Percentiles rank a stretch among this genome's conserved stretches.
These are phyloP conservation scores for Leptinotarsa tumamoca DNA, from an alignment of 2,888 invertebrate genomes.

Conservation along the genomic window DNA sequence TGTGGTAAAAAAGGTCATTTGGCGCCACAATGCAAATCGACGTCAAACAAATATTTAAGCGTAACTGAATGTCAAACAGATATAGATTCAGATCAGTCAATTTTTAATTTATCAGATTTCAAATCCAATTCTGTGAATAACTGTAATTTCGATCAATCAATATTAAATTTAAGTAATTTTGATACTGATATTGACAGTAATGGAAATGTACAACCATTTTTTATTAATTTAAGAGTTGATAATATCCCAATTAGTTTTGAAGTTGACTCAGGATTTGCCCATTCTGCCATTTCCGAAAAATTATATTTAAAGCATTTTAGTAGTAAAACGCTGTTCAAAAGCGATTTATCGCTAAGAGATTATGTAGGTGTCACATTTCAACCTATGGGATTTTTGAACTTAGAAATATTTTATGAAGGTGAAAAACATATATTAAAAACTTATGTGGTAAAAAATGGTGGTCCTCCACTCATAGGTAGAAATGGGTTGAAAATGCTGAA, in stretches of 20 bases:
- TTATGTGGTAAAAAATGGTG: neutral
- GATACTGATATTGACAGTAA: neutral
- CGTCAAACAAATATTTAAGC: no score
- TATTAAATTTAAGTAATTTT: no score
- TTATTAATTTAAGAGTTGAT: neutral
- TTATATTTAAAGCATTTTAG: constrained; percentile 9
- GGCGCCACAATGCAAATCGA: neutral
- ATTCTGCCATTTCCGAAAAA: constrained; percentile 11
- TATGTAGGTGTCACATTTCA: neutral
- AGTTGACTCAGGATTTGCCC: constrained; percentile 12
- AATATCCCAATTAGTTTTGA: constrained; percentile 16
- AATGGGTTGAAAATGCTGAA: no score
- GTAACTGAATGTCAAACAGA: no score
- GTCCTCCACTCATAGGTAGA: neutral
- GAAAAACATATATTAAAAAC: neutral
- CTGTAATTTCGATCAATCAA: no score
- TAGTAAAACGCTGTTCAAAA: neutral
- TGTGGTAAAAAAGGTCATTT: constrained; percentile 1
- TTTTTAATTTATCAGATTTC: no score
- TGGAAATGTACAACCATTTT: constrained; percentile 8
- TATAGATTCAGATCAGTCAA: no score
- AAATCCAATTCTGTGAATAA: no score
- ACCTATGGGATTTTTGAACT: neutral
- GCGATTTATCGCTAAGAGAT: neutral
- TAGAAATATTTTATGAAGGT: neutral